Percentiles rank a stretch among this genome's conserved stretches.
Conservation (phyloP, 1,140 invertebrate species). For the Brachionus asplanchnoidis region DNA sequence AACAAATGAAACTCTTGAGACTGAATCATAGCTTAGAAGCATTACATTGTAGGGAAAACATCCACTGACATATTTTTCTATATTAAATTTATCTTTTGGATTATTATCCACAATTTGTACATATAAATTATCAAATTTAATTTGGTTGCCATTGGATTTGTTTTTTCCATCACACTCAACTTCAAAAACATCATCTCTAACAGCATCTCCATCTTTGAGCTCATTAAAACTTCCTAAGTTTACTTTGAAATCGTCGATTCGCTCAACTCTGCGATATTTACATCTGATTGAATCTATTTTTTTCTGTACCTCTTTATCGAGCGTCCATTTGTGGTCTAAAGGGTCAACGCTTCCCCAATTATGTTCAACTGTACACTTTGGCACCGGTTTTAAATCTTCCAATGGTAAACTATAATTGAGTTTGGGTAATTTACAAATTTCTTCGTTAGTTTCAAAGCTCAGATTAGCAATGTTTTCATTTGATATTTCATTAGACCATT, state of each 20-base stretch:
- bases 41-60: background rate
- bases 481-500: background rate
- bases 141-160: background rate
- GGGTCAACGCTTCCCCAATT: background rate
- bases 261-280: background rate
- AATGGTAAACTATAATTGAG: background rate
- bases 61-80: background rate
- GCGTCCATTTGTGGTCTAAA: background rate
- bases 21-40: constrained; percentile 11
- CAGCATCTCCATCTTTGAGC: background rate
- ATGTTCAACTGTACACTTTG: background rate
- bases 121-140: constrained; percentile 15
- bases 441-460: background rate
- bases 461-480: background rate
- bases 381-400: background rate
- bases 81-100: background rate
- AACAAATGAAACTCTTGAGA: background rate
- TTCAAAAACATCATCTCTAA: constrained; percentile 22
- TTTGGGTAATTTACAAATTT: background rate
- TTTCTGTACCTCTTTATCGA: background rate
- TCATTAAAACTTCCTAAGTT: background rate
- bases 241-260: constrained; percentile 12
- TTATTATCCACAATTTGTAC: background rate
- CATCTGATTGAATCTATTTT: background rate
- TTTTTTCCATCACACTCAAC: background rate